These are phyloP conservation scores for Ochlodes sylvanus DNA, from an alignment of 2,888 invertebrate species.

Conservation along the genomic window DNA sequence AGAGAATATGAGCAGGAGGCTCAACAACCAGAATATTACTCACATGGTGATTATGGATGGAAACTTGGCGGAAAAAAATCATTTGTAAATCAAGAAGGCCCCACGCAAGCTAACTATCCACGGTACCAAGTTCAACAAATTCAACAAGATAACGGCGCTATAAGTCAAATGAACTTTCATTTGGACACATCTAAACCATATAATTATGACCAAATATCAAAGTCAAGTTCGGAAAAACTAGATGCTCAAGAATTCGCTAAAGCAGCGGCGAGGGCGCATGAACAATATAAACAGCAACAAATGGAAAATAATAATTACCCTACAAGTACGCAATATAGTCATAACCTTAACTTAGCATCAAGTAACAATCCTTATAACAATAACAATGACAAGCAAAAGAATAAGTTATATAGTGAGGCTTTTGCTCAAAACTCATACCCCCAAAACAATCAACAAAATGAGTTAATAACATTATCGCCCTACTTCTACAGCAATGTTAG, in stretches of 20 bases:
- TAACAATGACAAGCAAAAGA: constrained; percentile 61
- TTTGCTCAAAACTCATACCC: constrained; percentile 53
- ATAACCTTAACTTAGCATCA: constrained; percentile 42
- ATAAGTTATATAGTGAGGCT: constrained; percentile 56
- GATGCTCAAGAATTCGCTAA: constrained; percentile 76
- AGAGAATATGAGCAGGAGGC: constrained; percentile 68
- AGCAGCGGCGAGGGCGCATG: constrained; percentile 76
- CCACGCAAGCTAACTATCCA: constrained; percentile 57
- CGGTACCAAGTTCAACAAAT: constrained; percentile 62
- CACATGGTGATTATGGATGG: constrained; percentile 81
- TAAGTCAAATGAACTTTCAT: constrained; percentile 74
- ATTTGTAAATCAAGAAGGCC: constrained; percentile 55
- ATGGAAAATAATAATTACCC: constrained; percentile 57
- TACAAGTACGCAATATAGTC: constrained; percentile 50
- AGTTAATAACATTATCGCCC: constrained; percentile 69
- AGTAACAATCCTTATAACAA: constrained; percentile 52
- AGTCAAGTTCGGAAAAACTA: constrained; percentile 63
- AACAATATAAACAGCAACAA: constrained; percentile 70
- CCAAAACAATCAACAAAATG: constrained; percentile 59
- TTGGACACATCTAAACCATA: constrained; percentile 70
- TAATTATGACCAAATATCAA: constrained; percentile 64
- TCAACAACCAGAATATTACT: constrained; percentile 64
- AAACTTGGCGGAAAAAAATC: constrained; percentile 72
- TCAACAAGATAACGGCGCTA: constrained; percentile 60
- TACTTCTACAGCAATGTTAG: constrained; percentile 61